phyloP scores from a whole-genome alignment of 2,797 vertebrate genomes.

The Taeniopygia guttata region DNA sequence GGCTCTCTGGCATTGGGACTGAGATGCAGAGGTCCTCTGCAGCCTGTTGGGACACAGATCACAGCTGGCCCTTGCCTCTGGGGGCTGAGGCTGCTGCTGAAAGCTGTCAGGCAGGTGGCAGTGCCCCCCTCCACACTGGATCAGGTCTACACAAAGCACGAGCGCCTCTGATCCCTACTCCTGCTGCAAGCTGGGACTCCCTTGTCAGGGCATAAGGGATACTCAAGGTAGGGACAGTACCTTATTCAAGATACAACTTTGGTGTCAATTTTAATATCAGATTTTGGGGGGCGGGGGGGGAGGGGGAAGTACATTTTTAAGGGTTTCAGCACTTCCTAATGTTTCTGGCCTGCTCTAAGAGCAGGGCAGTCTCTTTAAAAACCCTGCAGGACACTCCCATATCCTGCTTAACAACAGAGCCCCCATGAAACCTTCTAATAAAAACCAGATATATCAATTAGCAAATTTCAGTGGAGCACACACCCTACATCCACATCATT shows the following conservation, averaged over 20 bases:
- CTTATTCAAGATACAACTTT: neutral
- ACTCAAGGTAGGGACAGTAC: neutral
- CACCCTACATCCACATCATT: neutral
- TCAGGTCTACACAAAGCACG: accelerated
- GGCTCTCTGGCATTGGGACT: accelerated
- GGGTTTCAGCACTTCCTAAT: neutral
- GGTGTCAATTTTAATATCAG: neutral
- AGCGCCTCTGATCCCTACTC: neutral
- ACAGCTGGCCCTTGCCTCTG: neutral
- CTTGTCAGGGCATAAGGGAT: neutral
- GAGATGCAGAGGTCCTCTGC: neutral
- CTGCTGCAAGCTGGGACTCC: neutral
- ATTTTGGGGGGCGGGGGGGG: neutral
- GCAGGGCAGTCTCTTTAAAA: neutral
- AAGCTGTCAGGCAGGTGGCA: neutral
- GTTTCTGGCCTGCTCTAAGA: neutral
- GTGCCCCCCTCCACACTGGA: accelerated
- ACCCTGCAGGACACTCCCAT: neutral
- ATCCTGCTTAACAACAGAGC: neutral
- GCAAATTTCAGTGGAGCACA: neutral
- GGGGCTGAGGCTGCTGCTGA: neutral
- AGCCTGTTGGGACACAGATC: neutral
- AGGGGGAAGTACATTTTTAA: neutral
- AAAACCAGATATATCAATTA: neutral
- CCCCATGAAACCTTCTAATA: neutral